Base-by-base conservation (phyloP, 2,797 vertebrate species). In the Gymnothorax reevesii region DNA sequence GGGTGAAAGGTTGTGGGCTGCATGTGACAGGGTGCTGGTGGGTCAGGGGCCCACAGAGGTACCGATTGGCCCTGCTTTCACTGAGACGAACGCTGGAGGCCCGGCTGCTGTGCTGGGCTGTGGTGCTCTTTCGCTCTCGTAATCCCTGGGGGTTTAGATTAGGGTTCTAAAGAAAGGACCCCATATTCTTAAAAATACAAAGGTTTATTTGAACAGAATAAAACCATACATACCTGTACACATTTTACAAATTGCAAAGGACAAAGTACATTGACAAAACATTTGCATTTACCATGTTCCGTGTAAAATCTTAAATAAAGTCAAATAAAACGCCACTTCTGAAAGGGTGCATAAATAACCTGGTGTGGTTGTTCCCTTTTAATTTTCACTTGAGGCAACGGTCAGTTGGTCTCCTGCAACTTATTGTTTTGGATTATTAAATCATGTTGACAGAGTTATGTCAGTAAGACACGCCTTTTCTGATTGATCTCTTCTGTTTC, bases 141-240 rank as follows among this genome's bases (percentile, higher is more conserved):
- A 4, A 49, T 15, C 13, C 49, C 33, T 15, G 71, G 71, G 71
- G 71, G 27, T 75, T 75, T 17, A 22, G 22, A 13, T 57, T 22
- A 27, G 57, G 57, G n/a, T 27, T 86, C 10, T 33, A 22, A 8
- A 57, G 62, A 83, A 42, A 75, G 12, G 57, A 83, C n/a, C 77
- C 60, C 87, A 4, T 88, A 87, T 91, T 90, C 93, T 95, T 95
- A 94, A 95, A 96, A 96, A 95, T 94, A 96, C 91, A 90, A 84
- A 90, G 90, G 96, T 96, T 95, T 84, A 95, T 95, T 96, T 91
- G 92, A 92, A 92, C 91, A 88, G 92, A 93, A 94, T 88, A 89
- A 91, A 90, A 89, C 90, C 91, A 92, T 90, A 93, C 91, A 94
- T 90, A 94, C 91, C 94, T 95, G 94, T 95, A 96, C 95, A 96